These are phyloP conservation scores for Drosophila micromelanica DNA, from an alignment of 1,140 invertebrate species.

Conservation along the genomic window DNA sequence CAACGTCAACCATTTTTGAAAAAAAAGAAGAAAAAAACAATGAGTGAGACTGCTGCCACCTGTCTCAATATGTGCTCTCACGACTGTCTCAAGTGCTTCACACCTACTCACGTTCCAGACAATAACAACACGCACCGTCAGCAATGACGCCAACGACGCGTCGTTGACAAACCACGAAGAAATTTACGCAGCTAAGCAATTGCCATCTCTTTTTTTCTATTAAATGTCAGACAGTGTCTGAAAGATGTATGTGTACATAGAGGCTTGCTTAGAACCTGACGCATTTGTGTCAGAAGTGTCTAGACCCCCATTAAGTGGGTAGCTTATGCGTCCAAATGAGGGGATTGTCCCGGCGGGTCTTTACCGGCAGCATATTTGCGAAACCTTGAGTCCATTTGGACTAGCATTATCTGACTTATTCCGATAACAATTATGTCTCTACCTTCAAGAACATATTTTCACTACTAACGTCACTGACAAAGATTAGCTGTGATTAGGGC, in stretches of 20 bases:
- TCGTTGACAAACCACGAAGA: constrained; percentile 53
- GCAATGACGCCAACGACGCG: constrained; percentile 8
- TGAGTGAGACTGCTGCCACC: constrained; percentile 73
- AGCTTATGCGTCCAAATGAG: constrained; percentile 21
- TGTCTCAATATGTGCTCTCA: constrained; percentile 80
- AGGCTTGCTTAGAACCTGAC: constrained; percentile 61
- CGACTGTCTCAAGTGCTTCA: constrained; percentile 74
- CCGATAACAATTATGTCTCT: no score
- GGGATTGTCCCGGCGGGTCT: constrained; percentile 36
- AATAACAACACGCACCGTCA: constrained; percentile 69
- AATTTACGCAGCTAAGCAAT: constrained; percentile 80
- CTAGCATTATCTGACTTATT: no score
- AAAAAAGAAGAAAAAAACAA: constrained; percentile 41
- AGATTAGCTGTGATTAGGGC: no score
- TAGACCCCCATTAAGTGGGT: constrained; percentile 60
- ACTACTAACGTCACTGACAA: no score
- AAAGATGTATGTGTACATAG: constrained; percentile 44
- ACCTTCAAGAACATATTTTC: no score
- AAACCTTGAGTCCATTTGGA: constrained; percentile 61
- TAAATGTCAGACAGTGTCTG: constrained; percentile 66
- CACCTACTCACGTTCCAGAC: constrained; percentile 48
- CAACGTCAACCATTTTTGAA: constrained; percentile 13
- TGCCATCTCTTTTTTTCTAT: constrained; percentile 68
- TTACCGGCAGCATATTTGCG: constrained; percentile 62
- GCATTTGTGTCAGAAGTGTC: constrained; percentile 82